Base-by-base conservation (phyloP, 2,888 invertebrate genomes). In the Lysandra bellargus region DNA sequence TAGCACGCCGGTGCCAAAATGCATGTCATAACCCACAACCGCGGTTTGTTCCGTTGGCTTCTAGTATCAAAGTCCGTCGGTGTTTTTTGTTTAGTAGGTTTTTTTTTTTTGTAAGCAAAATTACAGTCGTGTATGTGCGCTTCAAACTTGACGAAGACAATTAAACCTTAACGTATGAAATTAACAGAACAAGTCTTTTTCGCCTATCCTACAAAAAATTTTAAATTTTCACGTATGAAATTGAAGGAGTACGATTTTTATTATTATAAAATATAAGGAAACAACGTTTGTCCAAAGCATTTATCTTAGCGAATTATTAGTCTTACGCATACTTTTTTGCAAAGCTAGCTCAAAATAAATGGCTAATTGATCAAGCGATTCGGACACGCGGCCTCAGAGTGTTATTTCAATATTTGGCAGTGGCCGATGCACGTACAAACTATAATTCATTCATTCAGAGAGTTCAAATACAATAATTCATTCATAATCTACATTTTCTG, bases 31-130 rank as follows among this genome's bases (percentile, higher is more conserved):
- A 76, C 53, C 75, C 12, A 4, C 4, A 30, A 1, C 12, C 17
- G 30, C 14, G 6, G 53, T 57, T 76, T 76, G 12, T 33, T 30
- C 57, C 33, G 57, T 6, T 57, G 53, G 57, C 30, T 57, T 76
- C 75, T 33, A 49, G 33, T 76, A 53, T 76, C 76, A 76, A 76
- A 76, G 76, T 76, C 76, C 57, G 23, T 30, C 30, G 30, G 53
- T 30, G 44, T 53, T 76, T 14, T 69, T 12, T 57, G 17, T 57
- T 53, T 9, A 44, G 44, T 44, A 44, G 44, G 44, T 44, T 7
- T 44, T 44, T 7, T 44, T 44, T 6, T 44, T 6, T 1, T 7
- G 7, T 44, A 44, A 44, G 44, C 44, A 7, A 44, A 9, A 44
- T 9, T 0, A 49, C 49, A 49, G 9, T 49, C 9, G 0, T 49